Conservation (phyloP, 2,113 vertebrate genomes). For the Eulemur rufifrons region DNA sequence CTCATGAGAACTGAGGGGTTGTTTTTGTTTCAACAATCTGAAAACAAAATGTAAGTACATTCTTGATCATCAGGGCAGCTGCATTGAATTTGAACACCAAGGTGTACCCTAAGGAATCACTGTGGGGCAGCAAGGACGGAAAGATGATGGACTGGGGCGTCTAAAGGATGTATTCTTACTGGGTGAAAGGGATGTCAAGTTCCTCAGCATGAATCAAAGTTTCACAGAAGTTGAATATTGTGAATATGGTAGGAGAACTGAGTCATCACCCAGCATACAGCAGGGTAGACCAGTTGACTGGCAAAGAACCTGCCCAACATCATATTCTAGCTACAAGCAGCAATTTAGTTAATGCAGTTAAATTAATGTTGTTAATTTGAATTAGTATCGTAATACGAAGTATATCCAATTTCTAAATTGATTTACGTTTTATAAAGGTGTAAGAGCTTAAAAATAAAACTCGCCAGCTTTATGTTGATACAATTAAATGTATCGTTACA, state of each 20-base stretch:
- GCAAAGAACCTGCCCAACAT: conserved; percentile 34
- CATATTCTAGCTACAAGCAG: conserved; percentile 44
- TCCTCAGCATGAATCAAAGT: conserved; percentile 6
- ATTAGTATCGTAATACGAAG: conserved; percentile 47
- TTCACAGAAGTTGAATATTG: background rate
- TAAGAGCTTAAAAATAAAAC: background rate
- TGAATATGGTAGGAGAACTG: background rate
- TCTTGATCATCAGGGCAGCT: background rate
- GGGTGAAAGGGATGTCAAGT: background rate
- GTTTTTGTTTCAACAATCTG: conserved; percentile 42
- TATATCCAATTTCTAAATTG: conserved; percentile 57
- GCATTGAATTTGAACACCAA: background rate
- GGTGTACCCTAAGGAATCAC: background rate
- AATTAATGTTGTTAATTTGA: conserved; percentile 60
- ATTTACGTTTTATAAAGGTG: conserved; percentile 37
- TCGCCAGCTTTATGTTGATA: conserved; percentile 39
- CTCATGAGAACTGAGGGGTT: background rate
- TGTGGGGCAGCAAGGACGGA: background rate
- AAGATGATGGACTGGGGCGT: background rate
- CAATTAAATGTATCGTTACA: conserved; percentile 34
- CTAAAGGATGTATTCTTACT: background rate
- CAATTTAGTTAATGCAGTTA: conserved; percentile 60
- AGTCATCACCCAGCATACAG: conserved; percentile 34
- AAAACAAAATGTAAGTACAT: background rate
- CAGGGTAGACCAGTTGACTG: conserved; percentile 51